These are phyloP conservation scores for Australoheros scitulus DNA, from an alignment of 2,113 vertebrate genomes.

Conservation along the genomic window DNA sequence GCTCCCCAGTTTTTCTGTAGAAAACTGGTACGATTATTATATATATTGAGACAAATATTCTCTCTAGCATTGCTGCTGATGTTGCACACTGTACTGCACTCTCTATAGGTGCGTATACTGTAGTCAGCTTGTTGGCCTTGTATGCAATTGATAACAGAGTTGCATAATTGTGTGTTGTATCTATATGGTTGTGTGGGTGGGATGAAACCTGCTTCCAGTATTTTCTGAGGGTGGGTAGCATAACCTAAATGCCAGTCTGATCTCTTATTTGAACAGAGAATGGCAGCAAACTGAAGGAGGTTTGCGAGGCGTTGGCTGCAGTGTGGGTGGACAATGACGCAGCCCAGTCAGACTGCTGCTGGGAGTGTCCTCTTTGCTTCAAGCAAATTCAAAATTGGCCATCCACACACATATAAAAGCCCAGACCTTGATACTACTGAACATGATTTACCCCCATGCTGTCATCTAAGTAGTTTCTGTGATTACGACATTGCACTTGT, in stretches of 20 bases:
- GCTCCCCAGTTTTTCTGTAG: background rate
- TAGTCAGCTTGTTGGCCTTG: background rate
- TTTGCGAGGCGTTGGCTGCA: conserved; percentile 55
- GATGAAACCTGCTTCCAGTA: background rate
- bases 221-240: conserved; percentile 15
- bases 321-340: conserved; percentile 54
- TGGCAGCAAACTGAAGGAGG: conserved; percentile 32
- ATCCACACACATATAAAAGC: conserved; percentile 25
- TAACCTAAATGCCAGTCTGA: background rate
- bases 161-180: background rate
- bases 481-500: conserved; percentile 27
- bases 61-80: background rate
- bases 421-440: conserved; percentile 4
- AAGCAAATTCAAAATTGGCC: conserved; percentile 36
- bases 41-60: background rate
- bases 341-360: conserved; percentile 63
- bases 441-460: conserved; percentile 1
- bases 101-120: background rate
- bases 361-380: conserved; percentile 51
- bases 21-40: background rate
- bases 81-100: background rate
- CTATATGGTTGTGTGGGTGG: background rate
- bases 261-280: conserved; percentile 21
- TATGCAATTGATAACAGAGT: background rate
- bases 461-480: conserved; percentile 32